These are phyloP conservation scores for Mustelus asterias DNA, from an alignment of 2,113 vertebrate species.

Conservation along the genomic window DNA sequence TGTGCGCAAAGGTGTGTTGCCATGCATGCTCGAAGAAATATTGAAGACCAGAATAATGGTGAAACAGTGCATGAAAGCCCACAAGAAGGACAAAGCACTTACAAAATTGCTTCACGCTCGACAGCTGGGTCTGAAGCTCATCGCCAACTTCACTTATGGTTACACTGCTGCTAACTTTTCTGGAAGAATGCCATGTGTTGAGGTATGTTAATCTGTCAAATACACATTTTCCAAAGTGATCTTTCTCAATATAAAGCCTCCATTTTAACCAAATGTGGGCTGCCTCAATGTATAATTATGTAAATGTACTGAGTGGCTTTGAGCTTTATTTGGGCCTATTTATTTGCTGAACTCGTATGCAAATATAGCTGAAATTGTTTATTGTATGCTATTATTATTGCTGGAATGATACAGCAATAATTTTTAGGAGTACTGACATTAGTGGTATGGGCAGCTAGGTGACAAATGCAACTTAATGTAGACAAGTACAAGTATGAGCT, in stretches of 20 bases:
- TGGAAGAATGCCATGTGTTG: conserved; percentile 89
- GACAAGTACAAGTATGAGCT: not conserved
- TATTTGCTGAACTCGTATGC: not conserved
- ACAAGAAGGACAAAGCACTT: conserved; percentile 80
- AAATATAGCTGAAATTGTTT: not conserved
- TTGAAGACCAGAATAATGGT: conserved; percentile 91
- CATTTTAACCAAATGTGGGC: not conserved
- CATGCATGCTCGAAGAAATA: conserved; percentile 94
- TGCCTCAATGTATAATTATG: not conserved
- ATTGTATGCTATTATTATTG: not conserved
- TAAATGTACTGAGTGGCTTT: not conserved
- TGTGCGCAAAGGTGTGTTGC: conserved; percentile 85
- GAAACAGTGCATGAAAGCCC: conserved; percentile 84
- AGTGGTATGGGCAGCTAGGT: not conserved
- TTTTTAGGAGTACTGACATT: not conserved
- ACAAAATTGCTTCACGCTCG: conserved; percentile 82
- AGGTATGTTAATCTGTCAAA: conserved; percentile 57
- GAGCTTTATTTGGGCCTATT: not conserved
- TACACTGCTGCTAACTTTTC: conserved; percentile 90
- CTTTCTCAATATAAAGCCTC: not conserved
- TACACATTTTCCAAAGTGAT: not conserved
- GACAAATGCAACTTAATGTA: not conserved
- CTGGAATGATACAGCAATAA: not conserved
- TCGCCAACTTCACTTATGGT: conserved; percentile 91
- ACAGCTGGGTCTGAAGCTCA: conserved; percentile 93